These are phyloP conservation scores for Cantharis rufa DNA, from an alignment of 2,888 invertebrate genomes.

Conservation along the genomic window DNA sequence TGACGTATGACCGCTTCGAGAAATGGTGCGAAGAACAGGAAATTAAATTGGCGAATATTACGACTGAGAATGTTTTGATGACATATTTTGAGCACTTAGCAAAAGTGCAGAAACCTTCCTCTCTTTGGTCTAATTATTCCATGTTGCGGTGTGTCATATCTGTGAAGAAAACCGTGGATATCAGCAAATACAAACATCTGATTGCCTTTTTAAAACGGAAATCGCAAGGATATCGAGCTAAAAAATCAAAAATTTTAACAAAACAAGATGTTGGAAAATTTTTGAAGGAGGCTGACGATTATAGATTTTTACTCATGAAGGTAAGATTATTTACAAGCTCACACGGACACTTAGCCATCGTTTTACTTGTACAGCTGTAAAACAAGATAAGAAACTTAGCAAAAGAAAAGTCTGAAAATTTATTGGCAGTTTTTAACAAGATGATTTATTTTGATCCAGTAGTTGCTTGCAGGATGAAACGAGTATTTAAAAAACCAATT, in stretches of 20 bases:
- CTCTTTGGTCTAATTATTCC: background rate
- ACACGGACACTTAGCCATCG: no score
- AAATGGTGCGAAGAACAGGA: background rate
- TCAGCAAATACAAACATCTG: background rate
- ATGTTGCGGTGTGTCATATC: background rate
- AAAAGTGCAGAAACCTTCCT: background rate
- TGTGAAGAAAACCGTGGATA: background rate
- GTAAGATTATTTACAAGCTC: background rate
- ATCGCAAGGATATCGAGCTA: background rate
- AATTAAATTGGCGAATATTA: background rate
- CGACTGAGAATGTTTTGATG: background rate
- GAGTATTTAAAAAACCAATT: no score
- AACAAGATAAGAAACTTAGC: no score
- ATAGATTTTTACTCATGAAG: background rate
- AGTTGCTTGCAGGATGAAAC: no score
- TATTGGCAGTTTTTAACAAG: no score
- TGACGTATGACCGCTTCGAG: background rate
- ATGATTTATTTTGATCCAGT: no score
- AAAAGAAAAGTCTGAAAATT: no score
- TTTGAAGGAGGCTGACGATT: background rate
- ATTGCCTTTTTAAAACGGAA: background rate
- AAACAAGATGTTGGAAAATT: background rate
- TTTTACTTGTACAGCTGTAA: no score
- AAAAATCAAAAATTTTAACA: background rate
- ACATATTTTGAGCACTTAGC: background rate